phyloP scores from a whole-genome alignment of 37 sponge, comb jelly and placozoan species.

The Oscarella lobularis region DNA sequence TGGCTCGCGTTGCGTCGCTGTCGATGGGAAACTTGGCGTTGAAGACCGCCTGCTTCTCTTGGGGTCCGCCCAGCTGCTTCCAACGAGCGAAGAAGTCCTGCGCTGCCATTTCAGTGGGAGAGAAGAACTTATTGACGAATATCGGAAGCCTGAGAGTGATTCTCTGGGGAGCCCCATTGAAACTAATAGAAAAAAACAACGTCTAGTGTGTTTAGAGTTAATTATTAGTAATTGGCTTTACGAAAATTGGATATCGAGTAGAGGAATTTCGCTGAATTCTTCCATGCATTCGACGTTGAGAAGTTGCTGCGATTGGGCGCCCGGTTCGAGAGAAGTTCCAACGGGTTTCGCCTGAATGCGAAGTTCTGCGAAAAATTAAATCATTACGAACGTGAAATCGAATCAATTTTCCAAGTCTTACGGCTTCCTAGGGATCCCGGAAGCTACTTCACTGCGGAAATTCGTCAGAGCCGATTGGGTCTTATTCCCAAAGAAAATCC shows the following conservation, averaged over 20 bases:
- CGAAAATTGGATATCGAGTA: conserved; percentile 57
- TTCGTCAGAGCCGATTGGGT: conserved; percentile 20
- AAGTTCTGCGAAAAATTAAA: conserved; percentile 13
- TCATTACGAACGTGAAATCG: neutral
- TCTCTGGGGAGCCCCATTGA: conserved; percentile 23
- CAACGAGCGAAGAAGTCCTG: conserved; percentile 79
- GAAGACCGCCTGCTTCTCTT: conserved; percentile 82
- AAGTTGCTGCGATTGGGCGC: conserved; percentile 83
- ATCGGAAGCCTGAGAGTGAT: conserved; percentile 48
- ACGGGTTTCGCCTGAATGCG: conserved; percentile 39
- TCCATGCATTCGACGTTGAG: conserved; percentile 48
- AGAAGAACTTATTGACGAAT: conserved; percentile 55
- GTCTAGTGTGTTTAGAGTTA: neutral
- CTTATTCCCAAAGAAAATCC: conserved; percentile 91
- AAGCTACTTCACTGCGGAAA: conserved; percentile 18
- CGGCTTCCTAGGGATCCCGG: conserved; percentile 3
- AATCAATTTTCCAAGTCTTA: conserved; percentile 4
- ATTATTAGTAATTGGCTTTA: conserved; percentile 11
- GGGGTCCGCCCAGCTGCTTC: conserved; percentile 65
- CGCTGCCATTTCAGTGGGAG: conserved; percentile 37
- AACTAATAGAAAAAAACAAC: no score
- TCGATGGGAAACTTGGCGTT: conserved; percentile 61
- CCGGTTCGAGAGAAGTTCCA: conserved; percentile 35
- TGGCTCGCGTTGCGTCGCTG: conserved; percentile 15
- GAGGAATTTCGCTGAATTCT: conserved; percentile 52